Evolutionary conservation across 2,113 vertebrate genomes (phyloP).

Genomic region (Myiozetetes cayanensis): DNA sequence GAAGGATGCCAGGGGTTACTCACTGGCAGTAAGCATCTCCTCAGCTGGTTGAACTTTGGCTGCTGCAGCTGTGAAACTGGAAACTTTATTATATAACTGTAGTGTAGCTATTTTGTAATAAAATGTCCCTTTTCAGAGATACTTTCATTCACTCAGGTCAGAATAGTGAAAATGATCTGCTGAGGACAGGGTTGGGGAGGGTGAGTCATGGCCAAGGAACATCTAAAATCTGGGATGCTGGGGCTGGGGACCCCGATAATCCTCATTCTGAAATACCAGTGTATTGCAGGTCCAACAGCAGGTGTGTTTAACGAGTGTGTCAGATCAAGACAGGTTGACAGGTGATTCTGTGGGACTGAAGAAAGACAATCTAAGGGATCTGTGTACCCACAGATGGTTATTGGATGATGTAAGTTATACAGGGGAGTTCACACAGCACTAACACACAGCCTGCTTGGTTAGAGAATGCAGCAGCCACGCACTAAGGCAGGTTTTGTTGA

Average conservation of each 20-base stretch:
- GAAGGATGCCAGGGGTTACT: neutral
- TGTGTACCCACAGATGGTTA: accelerated
- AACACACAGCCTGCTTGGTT: neutral
- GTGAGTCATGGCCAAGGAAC: neutral
- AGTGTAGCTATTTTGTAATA: neutral
- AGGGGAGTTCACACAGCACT: neutral
- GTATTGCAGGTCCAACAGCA: neutral
- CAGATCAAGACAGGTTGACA: no score
- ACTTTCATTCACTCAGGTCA: neutral
- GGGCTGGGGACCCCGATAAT: neutral
- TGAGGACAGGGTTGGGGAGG: neutral
- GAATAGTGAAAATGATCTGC: neutral
- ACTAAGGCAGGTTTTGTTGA: neutral
- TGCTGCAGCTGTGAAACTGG: neutral
- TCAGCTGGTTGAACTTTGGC: neutral
- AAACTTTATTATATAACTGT: neutral
- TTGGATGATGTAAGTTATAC: no score
- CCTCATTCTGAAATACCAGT: neutral
- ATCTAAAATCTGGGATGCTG: accelerated
- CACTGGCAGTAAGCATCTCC: neutral
- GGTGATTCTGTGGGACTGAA: neutral
- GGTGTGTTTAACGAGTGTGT: neutral
- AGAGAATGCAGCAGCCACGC: neutral
- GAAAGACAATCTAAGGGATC: accelerated
- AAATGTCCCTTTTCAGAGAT: neutral